Percentiles rank a stretch among this genome's conserved stretches.
Conservation (phyloP, 2,797 vertebrate species). For the Anguilla megastoma region DNA sequence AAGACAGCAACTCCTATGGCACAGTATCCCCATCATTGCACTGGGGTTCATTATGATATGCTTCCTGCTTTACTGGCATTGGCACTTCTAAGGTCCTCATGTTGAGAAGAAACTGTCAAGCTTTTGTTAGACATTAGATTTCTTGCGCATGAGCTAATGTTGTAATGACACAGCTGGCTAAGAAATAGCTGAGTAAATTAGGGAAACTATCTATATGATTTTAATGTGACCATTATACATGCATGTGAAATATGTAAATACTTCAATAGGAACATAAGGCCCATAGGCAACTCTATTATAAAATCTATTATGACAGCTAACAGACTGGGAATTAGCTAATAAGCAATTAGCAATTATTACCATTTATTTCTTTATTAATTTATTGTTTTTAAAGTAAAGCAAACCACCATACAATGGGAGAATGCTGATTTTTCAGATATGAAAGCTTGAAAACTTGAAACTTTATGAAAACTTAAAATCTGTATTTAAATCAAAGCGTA, state of each 20-base stretch:
- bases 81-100: no score
- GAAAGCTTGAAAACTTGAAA: slow-evolving; percentile 15
- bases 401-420: slow-evolving; percentile 12
- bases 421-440: no score
- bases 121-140: no score
- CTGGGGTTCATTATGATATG: no score
- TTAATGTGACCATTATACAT: slow-evolving; percentile 50
- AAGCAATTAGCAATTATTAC: background rate
- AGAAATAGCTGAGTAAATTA: no score
- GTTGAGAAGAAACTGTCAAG: no score
- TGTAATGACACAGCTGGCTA: no score
- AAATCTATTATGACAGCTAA: slow-evolving; percentile 60
- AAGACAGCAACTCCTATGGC: no score
- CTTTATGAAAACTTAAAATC: background rate
- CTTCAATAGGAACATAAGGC: slow-evolving; percentile 60
- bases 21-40: no score
- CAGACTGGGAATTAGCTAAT: slow-evolving; percentile 37
- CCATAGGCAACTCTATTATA: slow-evolving; percentile 54
- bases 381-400: background rate
- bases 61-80: no score
- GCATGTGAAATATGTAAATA: slow-evolving; percentile 59
- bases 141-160: no score
- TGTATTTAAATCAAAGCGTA: background rate
- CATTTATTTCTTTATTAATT: background rate
- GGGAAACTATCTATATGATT: slow-evolving; percentile 26